phyloP scores from a whole-genome alignment of 2,888 invertebrate species.

The Boloria selene region DNA sequence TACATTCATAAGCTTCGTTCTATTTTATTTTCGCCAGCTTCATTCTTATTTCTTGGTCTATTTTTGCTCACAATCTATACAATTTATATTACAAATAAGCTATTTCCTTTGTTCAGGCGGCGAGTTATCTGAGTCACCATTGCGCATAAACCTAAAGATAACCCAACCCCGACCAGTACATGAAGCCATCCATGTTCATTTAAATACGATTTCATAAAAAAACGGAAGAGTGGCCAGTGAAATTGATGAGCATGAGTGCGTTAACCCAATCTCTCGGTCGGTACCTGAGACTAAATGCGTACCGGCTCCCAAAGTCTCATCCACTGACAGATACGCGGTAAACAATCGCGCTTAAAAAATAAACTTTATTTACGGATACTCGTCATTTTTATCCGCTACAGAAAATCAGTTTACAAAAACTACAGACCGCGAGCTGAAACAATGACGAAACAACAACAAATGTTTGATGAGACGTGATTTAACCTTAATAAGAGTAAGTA shows the following conservation, averaged over 20 bases:
- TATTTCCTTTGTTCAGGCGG: conserved; percentile 22
- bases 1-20: not conserved
- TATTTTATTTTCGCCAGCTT: not conserved
- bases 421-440: conserved; percentile 8
- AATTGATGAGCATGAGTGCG: conserved; percentile 62
- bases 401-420: conserved; percentile 39
- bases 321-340: conserved; percentile 60
- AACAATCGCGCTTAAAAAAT: conserved; percentile 62
- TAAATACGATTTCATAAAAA: conserved; percentile 41
- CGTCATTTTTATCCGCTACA: conserved; percentile 43
- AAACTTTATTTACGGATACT: conserved; percentile 43
- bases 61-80: conserved; percentile 5
- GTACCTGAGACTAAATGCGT: conserved; percentile 63
- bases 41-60: conserved; percentile 6
- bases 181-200: conserved; percentile 23
- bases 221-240: conserved; percentile 55
- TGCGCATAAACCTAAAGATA: conserved; percentile 30
- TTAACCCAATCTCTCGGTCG: conserved; percentile 56
- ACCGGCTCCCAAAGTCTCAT: conserved; percentile 53
- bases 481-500: too few species aligned
- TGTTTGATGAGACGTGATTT: not conserved
- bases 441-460: conserved; percentile 16
- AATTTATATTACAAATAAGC: conserved; percentile 23
- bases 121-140: conserved; percentile 16
- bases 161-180: conserved; percentile 25